These are phyloP conservation scores for Druon quercuslanigerum DNA, from an alignment of 1,140 invertebrate genomes.

Conservation along the genomic window DNA sequence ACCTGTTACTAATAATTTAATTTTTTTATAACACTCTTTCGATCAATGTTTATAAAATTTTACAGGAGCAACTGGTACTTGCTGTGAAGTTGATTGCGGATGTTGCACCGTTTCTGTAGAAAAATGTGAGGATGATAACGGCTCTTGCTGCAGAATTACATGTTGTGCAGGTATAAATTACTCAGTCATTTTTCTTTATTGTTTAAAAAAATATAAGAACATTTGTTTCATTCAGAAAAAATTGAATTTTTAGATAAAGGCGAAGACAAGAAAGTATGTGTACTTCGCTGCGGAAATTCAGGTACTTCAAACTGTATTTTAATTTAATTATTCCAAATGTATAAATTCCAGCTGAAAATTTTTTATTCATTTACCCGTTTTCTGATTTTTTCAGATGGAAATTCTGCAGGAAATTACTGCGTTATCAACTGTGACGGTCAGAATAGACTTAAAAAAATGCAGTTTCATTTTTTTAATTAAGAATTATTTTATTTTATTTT, in stretches of 20 bases:
- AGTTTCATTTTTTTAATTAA: too few species aligned
- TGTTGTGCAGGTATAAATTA: conserved; percentile 2
- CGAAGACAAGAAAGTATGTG: background rate
- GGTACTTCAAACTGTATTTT: too few species aligned
- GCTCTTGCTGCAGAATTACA: background rate
- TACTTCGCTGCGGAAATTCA: too few species aligned
- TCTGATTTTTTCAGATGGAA: background rate
- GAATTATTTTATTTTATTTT: too few species aligned
- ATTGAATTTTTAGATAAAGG: background rate
- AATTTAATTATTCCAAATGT: too few species aligned
- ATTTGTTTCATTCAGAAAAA: background rate
- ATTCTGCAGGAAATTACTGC: background rate
- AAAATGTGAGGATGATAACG: background rate
- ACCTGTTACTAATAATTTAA: background rate
- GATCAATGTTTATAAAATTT: background rate
- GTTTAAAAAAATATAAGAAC: background rate
- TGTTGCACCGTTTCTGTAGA: conserved; percentile 2
- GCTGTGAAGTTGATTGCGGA: conserved; percentile 4
- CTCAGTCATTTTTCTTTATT: background rate
- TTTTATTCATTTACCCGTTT: background rate
- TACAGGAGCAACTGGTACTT: background rate
- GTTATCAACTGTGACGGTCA: background rate
- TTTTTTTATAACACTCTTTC: background rate
- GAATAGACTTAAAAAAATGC: background rate
- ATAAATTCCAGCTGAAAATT: background rate